Conservation (phyloP, 2,113 vertebrate genomes). For the Sylvia atricapilla region DNA sequence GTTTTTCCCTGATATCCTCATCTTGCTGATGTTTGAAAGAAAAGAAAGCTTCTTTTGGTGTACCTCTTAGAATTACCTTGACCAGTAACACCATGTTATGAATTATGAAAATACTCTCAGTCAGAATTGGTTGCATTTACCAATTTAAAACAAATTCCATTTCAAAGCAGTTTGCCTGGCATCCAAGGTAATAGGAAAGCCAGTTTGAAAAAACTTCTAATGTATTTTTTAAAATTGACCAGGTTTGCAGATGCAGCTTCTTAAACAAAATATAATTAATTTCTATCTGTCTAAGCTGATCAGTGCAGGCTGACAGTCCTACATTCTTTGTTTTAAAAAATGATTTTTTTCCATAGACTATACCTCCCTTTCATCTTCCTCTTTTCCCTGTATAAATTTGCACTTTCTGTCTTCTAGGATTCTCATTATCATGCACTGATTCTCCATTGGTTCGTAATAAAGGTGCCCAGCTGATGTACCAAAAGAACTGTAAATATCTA, state of each 20-base stretch:
- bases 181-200: slow-evolving; percentile 73
- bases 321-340: slow-evolving; percentile 67
- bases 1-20: background rate
- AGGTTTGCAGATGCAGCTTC: slow-evolving; percentile 64
- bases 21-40: slow-evolving; percentile 15
- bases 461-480: slow-evolving; percentile 28
- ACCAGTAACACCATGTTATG: slow-evolving; percentile 38
- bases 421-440: slow-evolving; percentile 69
- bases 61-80: slow-evolving; percentile 50
- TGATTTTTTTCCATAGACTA: slow-evolving; percentile 55
- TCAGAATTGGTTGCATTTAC: slow-evolving; percentile 65
- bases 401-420: slow-evolving; percentile 71
- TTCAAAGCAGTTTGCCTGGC: slow-evolving; percentile 68
- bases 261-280: slow-evolving; percentile 79
- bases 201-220: slow-evolving; percentile 74
- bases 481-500: slow-evolving; percentile 52
- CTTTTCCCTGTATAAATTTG: slow-evolving; percentile 68
- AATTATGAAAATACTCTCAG: slow-evolving; percentile 70
- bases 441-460: slow-evolving; percentile 58
- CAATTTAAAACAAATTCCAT: slow-evolving; percentile 72
- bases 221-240: slow-evolving; percentile 73
- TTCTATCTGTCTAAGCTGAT: slow-evolving; percentile 74
- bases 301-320: slow-evolving; percentile 67
- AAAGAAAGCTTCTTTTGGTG: slow-evolving; percentile 20
- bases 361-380: slow-evolving; percentile 61